Evolutionary conservation across 2,888 invertebrate species (phyloP).

Genomic region (Lycophotia porphyrea): DNA sequence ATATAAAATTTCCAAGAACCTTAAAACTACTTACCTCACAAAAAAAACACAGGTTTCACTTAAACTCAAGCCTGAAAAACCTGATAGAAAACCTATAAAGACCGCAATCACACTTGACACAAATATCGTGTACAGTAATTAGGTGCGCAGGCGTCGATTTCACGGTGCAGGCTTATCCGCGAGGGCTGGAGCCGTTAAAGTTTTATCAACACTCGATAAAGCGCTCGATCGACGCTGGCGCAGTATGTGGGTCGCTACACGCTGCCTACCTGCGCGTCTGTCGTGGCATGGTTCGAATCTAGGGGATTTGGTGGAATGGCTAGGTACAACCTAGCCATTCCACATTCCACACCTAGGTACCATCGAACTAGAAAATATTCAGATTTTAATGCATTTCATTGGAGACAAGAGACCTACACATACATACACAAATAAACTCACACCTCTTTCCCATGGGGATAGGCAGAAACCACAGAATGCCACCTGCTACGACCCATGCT

Average conservation of each 20-base stretch:
- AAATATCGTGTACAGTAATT: slow-evolving; percentile 68
- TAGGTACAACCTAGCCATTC: too few species aligned
- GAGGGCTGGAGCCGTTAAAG: slow-evolving; percentile 70
- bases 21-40: not conserved
- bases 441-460: not conserved
- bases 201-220: slow-evolving; percentile 75
- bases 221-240: slow-evolving; percentile 70
- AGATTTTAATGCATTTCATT: too few species aligned
- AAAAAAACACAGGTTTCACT: slow-evolving; percentile 16
- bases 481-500: not conserved
- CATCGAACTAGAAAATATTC: not conserved
- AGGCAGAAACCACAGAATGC: not conserved
- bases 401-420: not conserved
- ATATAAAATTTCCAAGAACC: not conserved
- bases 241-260: slow-evolving; percentile 73
- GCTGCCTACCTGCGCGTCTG: slow-evolving; percentile 66
- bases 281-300: slow-evolving; percentile 40
- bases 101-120: slow-evolving; percentile 67
- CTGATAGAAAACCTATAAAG: slow-evolving; percentile 57
- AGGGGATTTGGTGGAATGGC: slow-evolving; percentile 34
- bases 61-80: slow-evolving; percentile 37
- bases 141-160: slow-evolving; percentile 77
- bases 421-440: not conserved
- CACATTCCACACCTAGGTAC: too few species aligned
- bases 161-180: slow-evolving; percentile 75